Base-by-base conservation (phyloP, 2,797 vertebrate genomes). In the Enteromius viviparus region DNA sequence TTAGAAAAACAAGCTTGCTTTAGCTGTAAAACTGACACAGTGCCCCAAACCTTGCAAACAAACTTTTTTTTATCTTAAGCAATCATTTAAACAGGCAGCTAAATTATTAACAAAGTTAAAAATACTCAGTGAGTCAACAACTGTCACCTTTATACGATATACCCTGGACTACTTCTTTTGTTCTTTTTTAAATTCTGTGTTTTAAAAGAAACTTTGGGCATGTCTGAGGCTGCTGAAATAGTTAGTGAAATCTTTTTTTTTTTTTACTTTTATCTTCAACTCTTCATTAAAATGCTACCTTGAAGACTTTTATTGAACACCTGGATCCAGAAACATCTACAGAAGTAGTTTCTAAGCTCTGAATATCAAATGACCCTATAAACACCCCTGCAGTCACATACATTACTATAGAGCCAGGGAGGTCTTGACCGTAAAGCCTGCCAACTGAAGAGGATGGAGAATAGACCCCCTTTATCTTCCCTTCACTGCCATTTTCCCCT, bases 391-490 rank as follows among this genome's bases (percentile, higher is more conserved):
- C 23, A 32, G 23, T 64, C 40, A 77, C 10, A 77, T 64, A 45
- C 12, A 64, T 32, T 64, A 47, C 55, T 47, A 47, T 26, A 58
- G 0, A 47, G 40, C 4, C 40, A 77, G 21, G 76, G 40, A 47
- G 23, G 58, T 77, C 58, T 64, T 77, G 47, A 65, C 60, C 12
- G 29, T 45, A 66, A 32, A 51, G 10, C 17, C 45, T 49, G 26
- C 60, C 37, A 8, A 42, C 53, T 78, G 40, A 75, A 83, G 29
- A 75, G 81, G 64, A 64, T 77, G 45, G 77, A 80, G 82, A 64
- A 82, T 70, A 76, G 65, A 91, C 85, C 78, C 87, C 75, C 82
- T 79, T 79, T 83, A 82, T 85, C 74, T 79, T 83, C 66, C 11
- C 12, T 87, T 76, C 23, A 70, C 65, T 85, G 65, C 14, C 58